Evolutionary conservation across 2,797 vertebrate species (phyloP).

Genomic region (Pipistrellus pygmaeus): DNA sequence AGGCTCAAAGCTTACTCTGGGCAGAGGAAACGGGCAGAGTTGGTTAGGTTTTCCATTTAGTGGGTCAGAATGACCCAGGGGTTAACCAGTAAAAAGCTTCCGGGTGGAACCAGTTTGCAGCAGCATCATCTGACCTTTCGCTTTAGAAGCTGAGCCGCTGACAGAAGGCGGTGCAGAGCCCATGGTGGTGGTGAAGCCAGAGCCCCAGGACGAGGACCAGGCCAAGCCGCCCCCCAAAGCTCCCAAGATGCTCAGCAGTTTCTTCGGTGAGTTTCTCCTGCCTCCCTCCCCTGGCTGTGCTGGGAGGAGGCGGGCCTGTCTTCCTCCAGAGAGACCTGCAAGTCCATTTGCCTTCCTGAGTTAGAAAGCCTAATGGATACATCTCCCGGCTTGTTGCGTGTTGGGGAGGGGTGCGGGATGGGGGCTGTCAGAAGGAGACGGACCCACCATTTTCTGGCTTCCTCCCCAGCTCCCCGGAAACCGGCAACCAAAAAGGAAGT

Average conservation of each 20-base stretch:
- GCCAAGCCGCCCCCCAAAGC: slow-evolving; percentile 71
- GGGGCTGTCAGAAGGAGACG: not conserved
- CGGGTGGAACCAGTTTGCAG: not conserved
- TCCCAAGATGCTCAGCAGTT: slow-evolving; percentile 90
- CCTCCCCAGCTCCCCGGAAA: slow-evolving; percentile 90
- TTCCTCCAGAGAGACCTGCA: fast-evolving
- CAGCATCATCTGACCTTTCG: fast-evolving
- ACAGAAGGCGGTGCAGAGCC: not conserved
- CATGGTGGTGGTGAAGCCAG: not conserved
- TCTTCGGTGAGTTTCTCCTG: slow-evolving; percentile 90
- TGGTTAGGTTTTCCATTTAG: not conserved
- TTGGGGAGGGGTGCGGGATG: not conserved
- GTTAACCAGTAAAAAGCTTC: not conserved
- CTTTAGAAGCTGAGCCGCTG: not conserved
- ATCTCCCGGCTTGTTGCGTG: fast-evolving
- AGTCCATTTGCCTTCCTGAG: fast-evolving
- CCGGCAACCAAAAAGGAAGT: slow-evolving; percentile 85
- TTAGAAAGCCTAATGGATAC: not conserved
- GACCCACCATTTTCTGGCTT: not conserved
- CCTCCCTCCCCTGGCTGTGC: fast-evolving
- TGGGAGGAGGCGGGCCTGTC: fast-evolving
- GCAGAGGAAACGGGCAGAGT: not conserved
- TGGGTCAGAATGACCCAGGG: not conserved
- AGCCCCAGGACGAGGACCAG: slow-evolving; percentile 70
- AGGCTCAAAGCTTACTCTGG: fast-evolving